Evolutionary conservation across 2,797 vertebrate species (phyloP).

Genomic region (Pteronotus mesoamericanus): DNA sequence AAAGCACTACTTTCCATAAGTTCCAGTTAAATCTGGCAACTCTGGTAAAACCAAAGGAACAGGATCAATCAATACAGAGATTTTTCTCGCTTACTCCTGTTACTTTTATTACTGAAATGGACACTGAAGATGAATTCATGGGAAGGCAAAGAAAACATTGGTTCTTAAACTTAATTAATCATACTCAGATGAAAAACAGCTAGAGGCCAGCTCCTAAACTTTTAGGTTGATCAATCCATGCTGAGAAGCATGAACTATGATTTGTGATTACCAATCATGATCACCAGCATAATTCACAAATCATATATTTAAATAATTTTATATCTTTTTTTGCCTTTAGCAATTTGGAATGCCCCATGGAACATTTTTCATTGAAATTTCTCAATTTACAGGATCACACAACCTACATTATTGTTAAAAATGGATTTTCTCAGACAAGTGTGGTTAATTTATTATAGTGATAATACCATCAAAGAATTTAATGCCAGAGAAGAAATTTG

Average conservation of each 20-base stretch:
- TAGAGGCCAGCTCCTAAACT: background rate
- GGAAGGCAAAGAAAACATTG: background rate
- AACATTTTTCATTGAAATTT: background rate
- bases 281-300: background rate
- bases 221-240: background rate
- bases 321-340: background rate
- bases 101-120: background rate
- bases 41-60: background rate
- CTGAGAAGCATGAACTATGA: background rate
- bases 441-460: background rate
- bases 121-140: background rate
- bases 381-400: background rate
- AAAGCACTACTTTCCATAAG: rapidly evolving
- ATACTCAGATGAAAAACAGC: background rate
- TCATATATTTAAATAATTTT: background rate
- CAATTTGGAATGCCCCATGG: background rate
- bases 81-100: background rate
- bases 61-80: background rate
- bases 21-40: background rate
- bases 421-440: background rate
- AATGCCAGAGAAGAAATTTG: background rate
- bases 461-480: background rate
- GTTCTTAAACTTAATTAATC: background rate
- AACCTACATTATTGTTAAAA: background rate
- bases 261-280: background rate